These are phyloP conservation scores for Hybos culiciformis DNA, from an alignment of 2,888 invertebrate genomes.

Conservation along the genomic window DNA sequence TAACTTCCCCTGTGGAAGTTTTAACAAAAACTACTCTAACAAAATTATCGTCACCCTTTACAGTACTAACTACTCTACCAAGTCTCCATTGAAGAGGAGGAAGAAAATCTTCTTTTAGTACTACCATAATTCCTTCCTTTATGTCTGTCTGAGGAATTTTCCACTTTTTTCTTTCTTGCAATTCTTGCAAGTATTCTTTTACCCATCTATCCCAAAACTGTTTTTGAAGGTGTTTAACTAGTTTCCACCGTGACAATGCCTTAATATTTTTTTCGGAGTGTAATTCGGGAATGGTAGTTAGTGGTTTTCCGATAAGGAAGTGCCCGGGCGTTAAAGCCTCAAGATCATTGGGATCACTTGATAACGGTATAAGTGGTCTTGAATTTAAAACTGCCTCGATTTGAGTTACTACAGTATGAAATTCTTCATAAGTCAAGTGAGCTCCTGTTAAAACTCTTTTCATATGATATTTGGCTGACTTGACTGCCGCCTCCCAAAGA, in stretches of 20 bases:
- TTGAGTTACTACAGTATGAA: slow-evolving; percentile 1
- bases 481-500: slow-evolving; percentile 10
- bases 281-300: slow-evolving; percentile 3
- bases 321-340: slow-evolving; percentile 7
- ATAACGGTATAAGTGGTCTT: slow-evolving; percentile 1
- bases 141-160: not conserved
- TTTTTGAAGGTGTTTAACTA: too few species aligned
- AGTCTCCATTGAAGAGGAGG: not conserved
- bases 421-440: slow-evolving; percentile 5
- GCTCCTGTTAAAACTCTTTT: not conserved
- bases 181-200: too few species aligned
- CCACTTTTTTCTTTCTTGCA: too few species aligned
- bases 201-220: too few species aligned
- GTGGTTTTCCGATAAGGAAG: slow-evolving; percentile 9
- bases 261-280: too few species aligned
- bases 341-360: slow-evolving; percentile 8
- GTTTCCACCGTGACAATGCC: too few species aligned
- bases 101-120: too few species aligned
- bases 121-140: too few species aligned
- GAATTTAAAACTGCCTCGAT: not conserved
- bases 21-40: not conserved
- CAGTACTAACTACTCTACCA: not conserved
- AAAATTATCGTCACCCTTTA: too few species aligned
- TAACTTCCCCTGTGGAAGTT: not conserved
- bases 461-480: slow-evolving; percentile 2